Base-by-base conservation (phyloP, 1,140 invertebrate genomes). In the Drosophila chauvacae region DNA sequence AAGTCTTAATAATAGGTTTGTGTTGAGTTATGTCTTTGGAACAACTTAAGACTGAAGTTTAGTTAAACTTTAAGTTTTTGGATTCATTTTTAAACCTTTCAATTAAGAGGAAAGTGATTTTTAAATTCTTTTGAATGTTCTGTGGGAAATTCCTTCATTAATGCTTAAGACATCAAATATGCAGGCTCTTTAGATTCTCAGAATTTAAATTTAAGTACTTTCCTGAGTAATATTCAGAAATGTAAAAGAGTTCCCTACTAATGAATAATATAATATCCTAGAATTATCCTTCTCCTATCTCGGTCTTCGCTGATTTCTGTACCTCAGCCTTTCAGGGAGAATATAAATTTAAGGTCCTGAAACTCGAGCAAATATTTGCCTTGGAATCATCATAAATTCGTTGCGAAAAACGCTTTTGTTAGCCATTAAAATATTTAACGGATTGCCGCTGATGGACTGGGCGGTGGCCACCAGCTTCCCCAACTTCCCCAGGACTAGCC, bases 341-440 rank as follows among this genome's bases (percentile, higher is more conserved):
- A 35, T 35, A 58, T 42, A 30, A 58, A 62, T 73, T 68, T 42
- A 65, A 78, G 20, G 56, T 33, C 39, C 35, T 48, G 37, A 1
- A 48, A 66, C 45, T 55, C 42, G 9, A 10, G 33, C 30, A 47
- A 62, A 65, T 39, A 62, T 74, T 80, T 74, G 63, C 39, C 53
- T 65, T 71, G 77, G 73, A 41, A 84, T 79, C 85, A 81, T 81
- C 80, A 88, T 88, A 88, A 88, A 88, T 78, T 74, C 77, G 61
- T 78, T 77, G 80, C 64, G 66, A 88, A 71, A 87, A 88, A 88
- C 77, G 80, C 85, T 70, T 78, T 88, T 88, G 84, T 88, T 88
- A 58, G 80, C 69, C 77, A 80, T 90, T 88, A 90, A 88, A 87
- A 88, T 84, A 87, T 87, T 87, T 88, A 88, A 88, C 68, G 59